Evolutionary conservation across 2,888 invertebrate species (phyloP).

Genomic region (Tiphia femorata): DNA sequence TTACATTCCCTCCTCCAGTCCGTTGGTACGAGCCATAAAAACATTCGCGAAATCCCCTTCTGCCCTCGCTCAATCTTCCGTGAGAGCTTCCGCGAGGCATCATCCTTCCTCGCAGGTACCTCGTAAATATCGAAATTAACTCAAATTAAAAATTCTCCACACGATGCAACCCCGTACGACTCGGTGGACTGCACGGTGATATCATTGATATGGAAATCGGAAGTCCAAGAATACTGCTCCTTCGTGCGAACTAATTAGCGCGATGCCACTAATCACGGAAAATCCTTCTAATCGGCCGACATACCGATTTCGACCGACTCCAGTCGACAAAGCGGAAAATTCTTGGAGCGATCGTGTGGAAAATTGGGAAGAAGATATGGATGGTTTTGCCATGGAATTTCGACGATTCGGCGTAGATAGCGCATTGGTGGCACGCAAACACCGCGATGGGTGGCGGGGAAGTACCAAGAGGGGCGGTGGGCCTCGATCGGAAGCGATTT

Average conservation of each 20-base stretch:
- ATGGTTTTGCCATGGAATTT: slow-evolving; percentile 30
- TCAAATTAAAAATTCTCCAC: slow-evolving; percentile 30
- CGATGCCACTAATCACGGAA: background rate
- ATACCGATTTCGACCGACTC: background rate
- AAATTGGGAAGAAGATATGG: slow-evolving; percentile 7
- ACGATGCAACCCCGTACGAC: too few species aligned
- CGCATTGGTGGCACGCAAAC: too few species aligned
- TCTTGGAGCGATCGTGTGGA: slow-evolving; percentile 4
- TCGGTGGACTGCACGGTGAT: background rate
- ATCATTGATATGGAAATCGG: background rate
- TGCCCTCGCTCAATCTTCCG: too few species aligned
- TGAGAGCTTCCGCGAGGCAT: background rate
- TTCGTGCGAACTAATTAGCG: background rate
- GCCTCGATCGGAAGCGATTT: slow-evolving; percentile 51
- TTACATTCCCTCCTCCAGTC: background rate
- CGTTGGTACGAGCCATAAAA: background rate
- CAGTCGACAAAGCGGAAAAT: background rate
- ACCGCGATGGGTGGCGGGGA: too few species aligned
- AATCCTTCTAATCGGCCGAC: background rate
- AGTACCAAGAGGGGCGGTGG: too few species aligned
- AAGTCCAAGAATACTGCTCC: background rate
- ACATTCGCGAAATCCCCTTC: background rate
- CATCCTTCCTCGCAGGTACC: background rate
- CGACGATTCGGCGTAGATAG: slow-evolving; percentile 18
- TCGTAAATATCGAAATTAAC: slow-evolving; percentile 41